Evolutionary conservation across 2,888 invertebrate species (phyloP).

Genomic region (Cephus sareptanus): DNA sequence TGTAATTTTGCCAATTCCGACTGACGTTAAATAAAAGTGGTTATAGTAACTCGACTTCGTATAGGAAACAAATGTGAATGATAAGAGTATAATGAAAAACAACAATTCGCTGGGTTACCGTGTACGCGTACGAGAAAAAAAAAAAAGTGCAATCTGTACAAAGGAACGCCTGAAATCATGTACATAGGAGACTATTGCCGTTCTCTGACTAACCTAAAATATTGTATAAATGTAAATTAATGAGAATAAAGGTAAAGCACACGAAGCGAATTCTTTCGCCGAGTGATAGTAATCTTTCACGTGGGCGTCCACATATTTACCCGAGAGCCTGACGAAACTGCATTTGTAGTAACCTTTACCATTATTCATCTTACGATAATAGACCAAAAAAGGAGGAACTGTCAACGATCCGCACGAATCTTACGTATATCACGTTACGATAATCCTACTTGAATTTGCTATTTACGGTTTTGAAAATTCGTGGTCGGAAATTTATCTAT

Average conservation of each 20-base stretch:
- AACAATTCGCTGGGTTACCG: slow-evolving; percentile 8
- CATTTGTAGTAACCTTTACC: neutral
- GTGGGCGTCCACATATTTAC: neutral
- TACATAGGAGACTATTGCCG: slow-evolving; percentile 33
- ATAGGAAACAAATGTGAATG: neutral
- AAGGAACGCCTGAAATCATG: slow-evolving; percentile 7
- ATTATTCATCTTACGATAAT: neutral
- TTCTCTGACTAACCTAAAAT: slow-evolving; percentile 27
- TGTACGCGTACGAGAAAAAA: slow-evolving; percentile 10
- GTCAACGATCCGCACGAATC: neutral
- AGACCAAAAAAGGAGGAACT: neutral
- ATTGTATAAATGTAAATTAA: slow-evolving; percentile 59
- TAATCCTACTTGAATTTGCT: too few species aligned
- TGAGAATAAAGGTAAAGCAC: slow-evolving; percentile 20
- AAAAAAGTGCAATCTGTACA: slow-evolving; percentile 3
- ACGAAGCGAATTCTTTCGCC: neutral
- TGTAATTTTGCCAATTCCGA: slow-evolving; percentile 20
- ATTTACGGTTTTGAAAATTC: too few species aligned
- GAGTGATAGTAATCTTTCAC: neutral
- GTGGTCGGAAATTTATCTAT: too few species aligned
- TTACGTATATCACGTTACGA: neutral
- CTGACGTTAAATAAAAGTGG: slow-evolving; percentile 20
- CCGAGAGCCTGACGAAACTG: neutral
- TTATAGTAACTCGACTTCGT: slow-evolving; percentile 18
- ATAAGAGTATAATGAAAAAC: slow-evolving; percentile 9